These are phyloP conservation scores for Cyrtodaria siliqua DNA, from an alignment of 2,888 invertebrate species.

Conservation along the genomic window DNA sequence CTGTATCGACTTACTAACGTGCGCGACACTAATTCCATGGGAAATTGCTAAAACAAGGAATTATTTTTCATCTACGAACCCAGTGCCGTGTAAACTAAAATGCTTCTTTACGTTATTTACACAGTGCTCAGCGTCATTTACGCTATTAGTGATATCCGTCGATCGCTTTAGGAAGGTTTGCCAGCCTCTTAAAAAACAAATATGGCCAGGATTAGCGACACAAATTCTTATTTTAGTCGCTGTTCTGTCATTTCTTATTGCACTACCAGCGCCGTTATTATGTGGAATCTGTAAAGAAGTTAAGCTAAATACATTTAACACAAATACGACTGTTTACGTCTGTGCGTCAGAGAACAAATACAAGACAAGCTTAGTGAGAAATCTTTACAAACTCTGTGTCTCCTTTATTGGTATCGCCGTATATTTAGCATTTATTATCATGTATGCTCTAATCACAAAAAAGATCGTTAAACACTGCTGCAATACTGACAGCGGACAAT, in stretches of 20 bases:
- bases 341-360: constrained; percentile 40
- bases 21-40: constrained; percentile 44
- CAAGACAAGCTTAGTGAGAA: constrained; percentile 24
- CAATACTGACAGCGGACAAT: constrained; percentile 5
- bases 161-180: constrained; percentile 54
- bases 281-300: constrained; percentile 27
- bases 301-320: constrained; percentile 21
- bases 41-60: constrained; percentile 47
- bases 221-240: constrained; percentile 25
- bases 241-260: constrained; percentile 19
- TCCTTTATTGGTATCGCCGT: constrained; percentile 16
- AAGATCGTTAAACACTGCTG: constrained; percentile 47
- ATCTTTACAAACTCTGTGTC: constrained; percentile 39
- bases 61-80: constrained; percentile 34
- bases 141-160: constrained; percentile 47
- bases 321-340: constrained; percentile 32
- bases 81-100: constrained; percentile 49
- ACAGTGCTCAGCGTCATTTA: constrained; percentile 29
- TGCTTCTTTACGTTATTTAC: constrained; percentile 54
- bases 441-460: constrained; percentile 46
- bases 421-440: constrained; percentile 33
- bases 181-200: constrained; percentile 50
- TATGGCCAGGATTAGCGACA: constrained; percentile 31
- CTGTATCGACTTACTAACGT: constrained; percentile 44
- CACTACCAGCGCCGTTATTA: constrained; percentile 41